Evolutionary conservation across 2,113 vertebrate genomes (phyloP), one percentile per base, ranked within the genome.

Genomic region (Dryoscopus gambensis): DNA sequence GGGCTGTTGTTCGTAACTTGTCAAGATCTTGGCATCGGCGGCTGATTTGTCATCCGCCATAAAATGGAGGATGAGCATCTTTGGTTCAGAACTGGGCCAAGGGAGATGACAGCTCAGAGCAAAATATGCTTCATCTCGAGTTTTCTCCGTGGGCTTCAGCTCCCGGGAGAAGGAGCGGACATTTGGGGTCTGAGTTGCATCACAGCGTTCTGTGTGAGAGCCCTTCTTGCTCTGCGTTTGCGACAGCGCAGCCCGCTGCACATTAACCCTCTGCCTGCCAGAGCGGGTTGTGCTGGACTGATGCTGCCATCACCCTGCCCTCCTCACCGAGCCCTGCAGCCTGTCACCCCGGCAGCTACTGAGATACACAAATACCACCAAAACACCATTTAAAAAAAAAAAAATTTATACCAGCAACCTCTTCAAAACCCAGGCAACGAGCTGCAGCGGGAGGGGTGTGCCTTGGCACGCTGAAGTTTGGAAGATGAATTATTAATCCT

Each of bases 11-110:
- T 95, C 10, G 19, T 91, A 96, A 94, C 92, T 96, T 96, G 92
- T 88, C 90, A 88, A 90, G 96, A 96, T 96, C 93, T 95, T 94
- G 90, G 96, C 95, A 73, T 71, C 49, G 5, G 6, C n/a, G 15
- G 87, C 84, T 91, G 89, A 97, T 84, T 94, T 97, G 94, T 96
- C 92, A 91, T 95, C 88, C 46, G 5, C 79, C 83, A 71, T 93
- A 84, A 97, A 96, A 96, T 97, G 95, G 95, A 96, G 95, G 92
- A 65, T 75, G 83, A 96, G 83, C 80, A 82, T 95, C 96, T 93
- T 73, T 10, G 70, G 92, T 92, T 94, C 85, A 95, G 92, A 96
- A 92, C 69, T 92, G 95, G 93, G 96, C 93, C 85, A 74, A 90
- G 85, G 85, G 86, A 96, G 88, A 67, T 77, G 77, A 74, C 69